phyloP scores from a whole-genome alignment of 2,888 invertebrate genomes.

The Halictus quadricinctus region DNA sequence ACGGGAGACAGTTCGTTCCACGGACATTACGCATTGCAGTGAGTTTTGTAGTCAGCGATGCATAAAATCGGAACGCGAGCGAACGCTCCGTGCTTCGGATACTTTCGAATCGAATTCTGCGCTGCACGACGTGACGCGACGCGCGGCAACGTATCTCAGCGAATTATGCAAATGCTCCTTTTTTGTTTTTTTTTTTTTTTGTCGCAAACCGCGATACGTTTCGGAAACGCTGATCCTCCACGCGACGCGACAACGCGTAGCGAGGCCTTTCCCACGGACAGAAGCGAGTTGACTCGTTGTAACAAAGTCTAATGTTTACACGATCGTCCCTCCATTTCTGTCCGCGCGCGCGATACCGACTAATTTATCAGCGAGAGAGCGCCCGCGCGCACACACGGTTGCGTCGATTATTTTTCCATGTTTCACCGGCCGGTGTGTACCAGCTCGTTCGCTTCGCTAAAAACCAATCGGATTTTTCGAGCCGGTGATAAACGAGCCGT shows the following conservation, averaged over 20 bases:
- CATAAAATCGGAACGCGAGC: constrained; percentile 57
- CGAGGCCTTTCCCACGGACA: constrained; percentile 9
- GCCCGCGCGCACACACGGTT: neutral
- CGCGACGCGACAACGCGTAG: neutral
- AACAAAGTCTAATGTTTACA: neutral
- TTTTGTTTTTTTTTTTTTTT: neutral
- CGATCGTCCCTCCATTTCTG: neutral
- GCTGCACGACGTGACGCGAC: neutral
- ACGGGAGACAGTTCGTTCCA: constrained; percentile 36
- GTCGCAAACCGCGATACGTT: neutral
- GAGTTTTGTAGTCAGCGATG: constrained; percentile 51
- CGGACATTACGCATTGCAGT: constrained; percentile 51
- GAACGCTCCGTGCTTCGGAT: constrained; percentile 37
- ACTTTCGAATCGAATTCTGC: constrained; percentile 41
- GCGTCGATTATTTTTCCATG: neutral
- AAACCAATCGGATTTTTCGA: constrained; percentile 1
- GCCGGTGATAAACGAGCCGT: constrained; percentile 2
- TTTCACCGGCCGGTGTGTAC: neutral
- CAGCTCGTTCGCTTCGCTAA: neutral
- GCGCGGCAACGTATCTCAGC: neutral
- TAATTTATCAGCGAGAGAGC: constrained; percentile 7
- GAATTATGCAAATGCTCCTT: too few relatives aligned
- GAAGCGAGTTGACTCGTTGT: too few relatives aligned
- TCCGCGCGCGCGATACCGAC: neutral
- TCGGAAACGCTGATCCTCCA: neutral